These are phyloP conservation scores for Nineta flava DNA, from an alignment of 2,888 invertebrate genomes.

Conservation along the genomic window DNA sequence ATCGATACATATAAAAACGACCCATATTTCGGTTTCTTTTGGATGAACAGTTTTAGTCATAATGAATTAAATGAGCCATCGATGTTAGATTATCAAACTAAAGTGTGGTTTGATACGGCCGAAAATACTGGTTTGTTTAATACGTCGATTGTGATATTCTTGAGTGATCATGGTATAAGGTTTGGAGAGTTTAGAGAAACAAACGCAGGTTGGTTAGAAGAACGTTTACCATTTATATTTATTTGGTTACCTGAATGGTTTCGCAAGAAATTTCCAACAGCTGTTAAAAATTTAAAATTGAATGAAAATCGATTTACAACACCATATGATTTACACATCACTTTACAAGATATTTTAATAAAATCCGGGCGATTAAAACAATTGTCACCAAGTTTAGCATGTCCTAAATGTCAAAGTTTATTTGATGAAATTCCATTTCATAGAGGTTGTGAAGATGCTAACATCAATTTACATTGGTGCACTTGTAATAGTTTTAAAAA, in stretches of 20 bases:
- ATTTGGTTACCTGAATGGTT: slow-evolving; percentile 49
- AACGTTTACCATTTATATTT: slow-evolving; percentile 57
- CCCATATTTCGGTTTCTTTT: slow-evolving; percentile 59
- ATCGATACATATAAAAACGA: slow-evolving; percentile 40
- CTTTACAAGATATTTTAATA: slow-evolving; percentile 43
- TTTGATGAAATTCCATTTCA: slow-evolving; percentile 38
- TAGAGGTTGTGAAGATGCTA: slow-evolving; percentile 51
- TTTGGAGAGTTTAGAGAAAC: slow-evolving; percentile 55
- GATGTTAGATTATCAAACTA: slow-evolving; percentile 45
- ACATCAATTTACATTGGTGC: slow-evolving; percentile 60
- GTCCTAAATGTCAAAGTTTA: slow-evolving; percentile 47
- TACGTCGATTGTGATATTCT: slow-evolving; percentile 50
- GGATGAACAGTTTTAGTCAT: slow-evolving; percentile 65
- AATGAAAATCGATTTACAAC: slow-evolving; percentile 54
- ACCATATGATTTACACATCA: slow-evolving; percentile 64
- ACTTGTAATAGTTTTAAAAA: slow-evolving; percentile 47
- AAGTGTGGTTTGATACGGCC: slow-evolving; percentile 40
- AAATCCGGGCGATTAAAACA: slow-evolving; percentile 28
- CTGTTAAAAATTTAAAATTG: slow-evolving; percentile 35
- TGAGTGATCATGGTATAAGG: slow-evolving; percentile 67
- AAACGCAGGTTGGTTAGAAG: slow-evolving; percentile 59
- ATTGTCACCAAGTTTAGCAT: slow-evolving; percentile 31
- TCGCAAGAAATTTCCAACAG: slow-evolving; percentile 33
- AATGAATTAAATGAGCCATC: slow-evolving; percentile 48
- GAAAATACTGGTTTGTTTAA: slow-evolving; percentile 41